Evolutionary conservation across 2,797 vertebrate species (phyloP), one percentile per base, ranked within the genome.

Genomic region (Knipowitschia caucasica): DNA sequence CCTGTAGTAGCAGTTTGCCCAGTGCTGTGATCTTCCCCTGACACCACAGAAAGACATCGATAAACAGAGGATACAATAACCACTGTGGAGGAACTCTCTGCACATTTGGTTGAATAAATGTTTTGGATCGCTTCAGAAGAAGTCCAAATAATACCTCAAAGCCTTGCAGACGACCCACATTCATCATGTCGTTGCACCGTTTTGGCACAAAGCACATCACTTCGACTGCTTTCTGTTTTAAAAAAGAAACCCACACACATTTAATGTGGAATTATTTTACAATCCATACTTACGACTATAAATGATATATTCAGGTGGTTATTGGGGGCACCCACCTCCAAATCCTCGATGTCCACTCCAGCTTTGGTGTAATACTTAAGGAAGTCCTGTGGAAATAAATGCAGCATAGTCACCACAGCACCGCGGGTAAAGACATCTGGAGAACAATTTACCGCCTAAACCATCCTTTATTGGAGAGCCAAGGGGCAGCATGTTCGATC

Each of bases 101-200:
- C 46, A 58, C 23, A 51, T 20, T 15, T 66, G 59, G 61, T 61
- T 53, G 27, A 15, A 56, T 23, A 64, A 46, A 50, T 64, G 46
- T 59, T 47, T 64, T 47, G 25, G 44, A 61, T 29, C 47, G 23
- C 45, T 9, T 47, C 23, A 1, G 34, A 27, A 47, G 60, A 5
- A 60, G 45, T 53, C 59, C 50, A n/a, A 42, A 73, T 60, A 54
- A 3, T 86, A 95, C 94, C 93, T 95, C 94, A 62, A 97, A 97
- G 50, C 94, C 95, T 75, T 95, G 94, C 21, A 97, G 89, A 46
- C 94, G 88, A 31, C 94, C 94, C 69, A 96, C 92, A 59, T 94
- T 95, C 94, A 97, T 96, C 94, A 97, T 97, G 81, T 96, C 95
- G 42, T 97, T 92, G 73, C 94, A 96, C 51, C 92, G 93, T 75